Percentiles rank a stretch among this genome's conserved stretches.
These are phyloP conservation scores for Synergus laeviventris DNA, from an alignment of 2,888 invertebrate species.

Conservation along the genomic window DNA sequence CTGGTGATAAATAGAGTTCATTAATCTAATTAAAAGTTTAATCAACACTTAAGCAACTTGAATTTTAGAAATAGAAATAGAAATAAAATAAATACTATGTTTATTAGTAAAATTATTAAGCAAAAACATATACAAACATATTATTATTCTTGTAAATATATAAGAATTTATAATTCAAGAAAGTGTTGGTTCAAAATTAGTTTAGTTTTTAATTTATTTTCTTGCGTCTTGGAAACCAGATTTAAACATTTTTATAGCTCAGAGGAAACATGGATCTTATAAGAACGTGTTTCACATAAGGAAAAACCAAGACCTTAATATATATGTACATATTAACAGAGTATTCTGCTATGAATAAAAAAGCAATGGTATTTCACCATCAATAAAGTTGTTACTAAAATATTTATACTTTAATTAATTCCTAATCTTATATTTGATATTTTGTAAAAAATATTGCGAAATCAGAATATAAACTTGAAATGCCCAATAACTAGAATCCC, in stretches of 20 bases:
- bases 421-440: neutral
- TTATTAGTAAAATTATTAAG: too few relatives aligned
- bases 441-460: neutral
- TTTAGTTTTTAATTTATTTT: neutral
- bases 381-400: neutral
- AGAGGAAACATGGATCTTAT: neutral
- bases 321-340: neutral
- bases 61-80: too few relatives aligned
- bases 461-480: neutral
- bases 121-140: too few relatives aligned
- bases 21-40: slow-evolving; percentile 3
- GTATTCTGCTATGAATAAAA: neutral
- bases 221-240: neutral
- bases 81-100: too few relatives aligned
- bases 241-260: neutral
- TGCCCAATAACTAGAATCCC: neutral
- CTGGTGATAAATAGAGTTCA: slow-evolving; percentile 30
- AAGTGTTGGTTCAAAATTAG: neutral
- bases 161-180: neutral
- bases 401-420: too few relatives aligned
- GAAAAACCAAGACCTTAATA: neutral
- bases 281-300: neutral
- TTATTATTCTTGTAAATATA: too few relatives aligned
- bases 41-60: too few relatives aligned
- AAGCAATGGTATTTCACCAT: neutral